Evolutionary conservation across 1,140 invertebrate species (phyloP).

Genomic region (Lucilia sericata): DNA sequence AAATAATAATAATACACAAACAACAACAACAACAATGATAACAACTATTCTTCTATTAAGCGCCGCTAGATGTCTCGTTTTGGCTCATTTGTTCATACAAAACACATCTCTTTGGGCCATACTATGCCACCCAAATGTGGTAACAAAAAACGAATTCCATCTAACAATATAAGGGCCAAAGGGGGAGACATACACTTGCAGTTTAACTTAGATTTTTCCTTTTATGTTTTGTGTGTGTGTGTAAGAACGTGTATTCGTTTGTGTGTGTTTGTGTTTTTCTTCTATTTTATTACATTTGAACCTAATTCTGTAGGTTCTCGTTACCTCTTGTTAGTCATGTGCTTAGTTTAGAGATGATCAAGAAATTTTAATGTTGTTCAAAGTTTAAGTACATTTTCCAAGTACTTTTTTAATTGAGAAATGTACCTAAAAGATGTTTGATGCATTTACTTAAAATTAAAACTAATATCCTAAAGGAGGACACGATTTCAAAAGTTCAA

Average conservation of each 20-base stretch:
- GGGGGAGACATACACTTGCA: slow-evolving; percentile 7
- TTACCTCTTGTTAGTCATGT: slow-evolving; percentile 31
- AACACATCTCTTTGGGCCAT: not conserved
- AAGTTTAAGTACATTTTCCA: not conserved
- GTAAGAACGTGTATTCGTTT: not conserved
- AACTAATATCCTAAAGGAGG: no score
- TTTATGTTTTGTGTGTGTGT: not conserved
- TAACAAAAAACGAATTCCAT: not conserved
- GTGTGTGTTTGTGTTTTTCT: not conserved
- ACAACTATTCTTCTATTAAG: not conserved
- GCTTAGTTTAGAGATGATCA: not conserved
- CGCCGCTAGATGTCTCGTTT: slow-evolving; percentile 47
- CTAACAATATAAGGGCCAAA: not conserved
- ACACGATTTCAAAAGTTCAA: no score
- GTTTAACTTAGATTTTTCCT: not conserved
- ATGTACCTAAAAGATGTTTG: not conserved
- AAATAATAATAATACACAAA: not conserved
- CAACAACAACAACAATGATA: not conserved
- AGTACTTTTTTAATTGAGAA: not conserved
- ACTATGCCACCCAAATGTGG: slow-evolving; percentile 2
- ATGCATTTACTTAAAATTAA: no score
- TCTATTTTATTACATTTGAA: slow-evolving; percentile 41
- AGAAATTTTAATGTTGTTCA: no score
- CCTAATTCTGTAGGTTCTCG: slow-evolving; percentile 41
- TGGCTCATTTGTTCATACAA: slow-evolving; percentile 36